Evolutionary conservation across 2,113 vertebrate genomes (phyloP).

Genomic region (Scophthalmus maximus): DNA sequence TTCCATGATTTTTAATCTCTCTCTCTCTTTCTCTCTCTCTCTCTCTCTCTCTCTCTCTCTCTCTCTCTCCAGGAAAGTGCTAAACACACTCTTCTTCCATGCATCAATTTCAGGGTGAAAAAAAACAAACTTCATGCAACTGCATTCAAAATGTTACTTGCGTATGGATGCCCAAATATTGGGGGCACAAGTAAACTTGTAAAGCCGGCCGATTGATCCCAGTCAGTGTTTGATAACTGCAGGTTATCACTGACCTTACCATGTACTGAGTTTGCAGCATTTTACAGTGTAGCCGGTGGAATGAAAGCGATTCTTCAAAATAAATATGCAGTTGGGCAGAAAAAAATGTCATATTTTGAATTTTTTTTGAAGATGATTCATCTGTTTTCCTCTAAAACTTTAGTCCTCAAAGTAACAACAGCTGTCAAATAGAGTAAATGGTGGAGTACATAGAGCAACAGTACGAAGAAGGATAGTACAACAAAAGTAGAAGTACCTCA

Average conservation of each 20-base stretch:
- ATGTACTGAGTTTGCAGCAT: neutral
- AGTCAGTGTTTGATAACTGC: too few species aligned
- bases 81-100: slow-evolving; percentile 6
- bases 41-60: too few species aligned
- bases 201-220: neutral
- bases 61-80: too few species aligned
- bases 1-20: too few species aligned
- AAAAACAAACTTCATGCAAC: neutral
- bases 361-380: neutral
- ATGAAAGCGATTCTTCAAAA: neutral
- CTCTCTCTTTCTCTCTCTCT: too few species aligned
- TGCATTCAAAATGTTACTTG: neutral
- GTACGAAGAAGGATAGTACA: neutral
- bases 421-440: neutral
- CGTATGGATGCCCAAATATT: too few species aligned
- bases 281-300: neutral
- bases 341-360: neutral
- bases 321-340: neutral
- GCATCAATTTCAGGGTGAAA: neutral
- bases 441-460: too few species aligned
- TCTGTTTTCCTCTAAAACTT: neutral
- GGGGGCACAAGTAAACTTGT: neutral
- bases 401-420: neutral
- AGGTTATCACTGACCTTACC: too few species aligned
- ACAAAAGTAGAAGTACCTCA: neutral